Percentiles rank a stretch among this genome's conserved stretches.
Evolutionary conservation across 2,888 invertebrate species (phyloP).

Genomic region (Oligia fasciuncula): DNA sequence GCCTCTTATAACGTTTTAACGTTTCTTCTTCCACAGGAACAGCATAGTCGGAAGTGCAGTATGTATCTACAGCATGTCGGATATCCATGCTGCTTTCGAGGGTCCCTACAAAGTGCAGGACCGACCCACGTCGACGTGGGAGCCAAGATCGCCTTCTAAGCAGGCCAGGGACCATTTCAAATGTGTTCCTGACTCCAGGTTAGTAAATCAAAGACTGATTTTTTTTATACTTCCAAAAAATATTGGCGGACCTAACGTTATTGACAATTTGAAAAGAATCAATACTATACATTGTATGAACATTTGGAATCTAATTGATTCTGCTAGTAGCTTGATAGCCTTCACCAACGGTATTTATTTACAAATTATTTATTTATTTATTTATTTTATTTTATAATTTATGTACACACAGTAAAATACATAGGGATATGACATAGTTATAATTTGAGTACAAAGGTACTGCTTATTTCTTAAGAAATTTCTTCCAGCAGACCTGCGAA

Average conservation of each 20-base stretch:
- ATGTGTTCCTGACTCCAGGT: slow-evolving; percentile 87
- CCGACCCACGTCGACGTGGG: slow-evolving; percentile 94
- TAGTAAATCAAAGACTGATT: slow-evolving; percentile 23
- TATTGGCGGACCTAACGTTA: too few relatives aligned
- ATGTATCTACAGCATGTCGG: slow-evolving; percentile 96
- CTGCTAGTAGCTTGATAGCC: not conserved
- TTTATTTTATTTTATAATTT: too few relatives aligned
- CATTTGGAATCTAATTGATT: not conserved
- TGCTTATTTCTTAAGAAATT: too few relatives aligned
- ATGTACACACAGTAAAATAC: too few relatives aligned
- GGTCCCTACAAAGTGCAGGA: slow-evolving; percentile 97
- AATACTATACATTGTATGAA: not conserved
- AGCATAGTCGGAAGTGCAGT: slow-evolving; percentile 97
- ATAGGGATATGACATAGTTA: too few relatives aligned
- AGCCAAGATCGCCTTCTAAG: slow-evolving; percentile 83
- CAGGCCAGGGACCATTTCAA: slow-evolving; percentile 89
- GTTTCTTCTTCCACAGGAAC: slow-evolving; percentile 88
- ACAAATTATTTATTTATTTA: too few relatives aligned
- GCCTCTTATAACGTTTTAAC: too few relatives aligned
- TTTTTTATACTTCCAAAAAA: too few relatives aligned
- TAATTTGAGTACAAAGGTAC: too few relatives aligned
- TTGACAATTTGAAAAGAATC: not conserved
- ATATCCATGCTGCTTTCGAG: slow-evolving; percentile 94
- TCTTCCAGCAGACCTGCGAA: too few relatives aligned
- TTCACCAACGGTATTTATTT: not conserved